These are phyloP conservation scores for Tenthredo distinguenda DNA, from an alignment of 2,888 invertebrate species.

Conservation along the genomic window DNA sequence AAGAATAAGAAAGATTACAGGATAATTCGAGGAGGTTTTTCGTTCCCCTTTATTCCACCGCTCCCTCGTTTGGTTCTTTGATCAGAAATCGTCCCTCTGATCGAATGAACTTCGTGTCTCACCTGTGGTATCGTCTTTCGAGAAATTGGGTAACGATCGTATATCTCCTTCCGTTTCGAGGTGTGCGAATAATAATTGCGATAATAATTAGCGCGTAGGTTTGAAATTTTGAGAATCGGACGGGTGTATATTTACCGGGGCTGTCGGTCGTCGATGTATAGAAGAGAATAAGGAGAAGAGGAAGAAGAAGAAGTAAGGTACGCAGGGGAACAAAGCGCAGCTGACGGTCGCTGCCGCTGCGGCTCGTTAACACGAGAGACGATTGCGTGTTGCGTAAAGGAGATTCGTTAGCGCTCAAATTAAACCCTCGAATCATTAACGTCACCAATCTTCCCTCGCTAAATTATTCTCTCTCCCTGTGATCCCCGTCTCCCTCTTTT, in stretches of 20 bases:
- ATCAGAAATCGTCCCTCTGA: too few relatives aligned
- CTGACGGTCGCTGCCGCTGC: slow-evolving; percentile 11
- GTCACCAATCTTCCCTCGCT: slow-evolving; percentile 13
- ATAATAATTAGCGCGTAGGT: background rate
- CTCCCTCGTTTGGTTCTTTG: too few relatives aligned
- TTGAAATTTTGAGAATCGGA: background rate
- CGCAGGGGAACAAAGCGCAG: slow-evolving; percentile 31
- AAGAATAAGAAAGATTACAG: background rate
- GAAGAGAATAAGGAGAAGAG: background rate
- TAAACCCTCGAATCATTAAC: slow-evolving; percentile 47
- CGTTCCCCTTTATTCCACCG: background rate
- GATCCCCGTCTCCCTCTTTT: background rate
- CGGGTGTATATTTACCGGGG: background rate
- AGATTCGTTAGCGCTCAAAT: slow-evolving; percentile 47
- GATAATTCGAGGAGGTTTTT: background rate
- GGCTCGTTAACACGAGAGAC: slow-evolving; percentile 45
- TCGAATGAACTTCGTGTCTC: too few relatives aligned
- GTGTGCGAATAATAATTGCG: too few relatives aligned
- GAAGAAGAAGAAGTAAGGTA: background rate
- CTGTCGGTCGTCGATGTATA: background rate
- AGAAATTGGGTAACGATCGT: background rate
- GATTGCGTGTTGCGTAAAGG: slow-evolving; percentile 46
- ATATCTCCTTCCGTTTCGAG: background rate
- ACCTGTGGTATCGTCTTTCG: too few relatives aligned
- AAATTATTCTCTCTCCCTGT: background rate